Evolutionary conservation across 2,888 invertebrate species (phyloP).

Genomic region (Hirtodrosophila alboralis): DNA sequence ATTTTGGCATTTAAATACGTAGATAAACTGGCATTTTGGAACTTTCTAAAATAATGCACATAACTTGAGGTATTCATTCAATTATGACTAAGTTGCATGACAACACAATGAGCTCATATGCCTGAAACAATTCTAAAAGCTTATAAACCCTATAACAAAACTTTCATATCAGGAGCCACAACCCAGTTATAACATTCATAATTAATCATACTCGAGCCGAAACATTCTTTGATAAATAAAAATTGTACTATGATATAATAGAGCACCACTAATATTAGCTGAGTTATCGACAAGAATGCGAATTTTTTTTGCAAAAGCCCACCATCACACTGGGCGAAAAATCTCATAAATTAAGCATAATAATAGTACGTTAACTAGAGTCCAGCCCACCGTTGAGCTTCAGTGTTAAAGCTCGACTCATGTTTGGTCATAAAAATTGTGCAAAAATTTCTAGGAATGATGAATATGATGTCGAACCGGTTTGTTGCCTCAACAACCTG

Average conservation of each 20-base stretch:
- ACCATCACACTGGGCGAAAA: conserved; percentile 46
- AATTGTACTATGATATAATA: conserved; percentile 49
- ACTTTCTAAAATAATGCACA: too few relatives aligned
- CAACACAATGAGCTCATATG: conserved; percentile 44
- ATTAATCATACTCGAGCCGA: conserved; percentile 61
- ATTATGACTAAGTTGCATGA: conserved; percentile 41
- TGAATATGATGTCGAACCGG: conserved; percentile 52
- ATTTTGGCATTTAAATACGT: too few relatives aligned
- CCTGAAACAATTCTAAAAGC: conserved; percentile 8
- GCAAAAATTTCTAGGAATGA: conserved; percentile 54
- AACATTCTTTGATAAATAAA: conserved; percentile 48
- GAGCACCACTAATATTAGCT: conserved; percentile 47
- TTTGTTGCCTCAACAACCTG: conserved; percentile 48
- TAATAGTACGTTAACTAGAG: conserved; percentile 41
- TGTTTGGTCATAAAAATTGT: conserved; percentile 55
- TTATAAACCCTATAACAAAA: conserved; percentile 8
- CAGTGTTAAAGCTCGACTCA: conserved; percentile 29
- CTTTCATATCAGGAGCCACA: conserved; percentile 34
- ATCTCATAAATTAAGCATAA: conserved; percentile 43
- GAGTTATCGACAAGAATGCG: conserved; percentile 24
- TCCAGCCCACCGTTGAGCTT: conserved; percentile 30
- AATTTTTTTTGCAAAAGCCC: conserved; percentile 39
- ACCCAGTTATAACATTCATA: conserved; percentile 24
- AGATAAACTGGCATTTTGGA: too few relatives aligned
- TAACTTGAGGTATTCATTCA: neutral